Conservation (phyloP, 2,797 vertebrate genomes). For the Chelon labrosus region DNA sequence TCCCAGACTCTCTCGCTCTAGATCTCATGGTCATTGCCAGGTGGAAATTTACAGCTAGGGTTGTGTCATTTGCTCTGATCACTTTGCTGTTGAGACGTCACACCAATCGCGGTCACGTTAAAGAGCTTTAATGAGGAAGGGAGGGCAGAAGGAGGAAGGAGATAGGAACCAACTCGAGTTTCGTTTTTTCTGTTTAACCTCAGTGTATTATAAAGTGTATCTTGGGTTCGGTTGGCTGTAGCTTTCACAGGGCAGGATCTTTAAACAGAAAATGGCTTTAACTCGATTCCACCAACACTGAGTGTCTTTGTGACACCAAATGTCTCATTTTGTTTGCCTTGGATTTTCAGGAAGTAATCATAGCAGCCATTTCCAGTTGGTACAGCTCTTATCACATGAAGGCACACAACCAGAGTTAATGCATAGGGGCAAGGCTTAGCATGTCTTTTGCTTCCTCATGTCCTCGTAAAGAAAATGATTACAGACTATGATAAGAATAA, state of each 20-base stretch:
- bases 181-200: too few species aligned
- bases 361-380: not conserved
- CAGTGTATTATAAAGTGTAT: too few species aligned
- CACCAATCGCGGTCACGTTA: conserved; percentile 7
- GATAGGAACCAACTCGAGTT: too few species aligned
- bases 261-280: too few species aligned
- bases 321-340: not conserved
- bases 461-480: not conserved
- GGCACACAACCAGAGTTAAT: not conserved
- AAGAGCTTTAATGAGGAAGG: too few species aligned
- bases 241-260: too few species aligned
- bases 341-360: not conserved
- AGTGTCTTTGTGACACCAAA: not conserved
- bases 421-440: not conserved
- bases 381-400: not conserved
- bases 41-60: conserved; percentile 67
- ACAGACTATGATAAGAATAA: not conserved
- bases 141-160: too few species aligned
- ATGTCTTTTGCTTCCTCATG: not conserved
- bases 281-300: not conserved
- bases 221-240: too few species aligned
- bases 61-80: conserved; percentile 22
- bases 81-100: not conserved
- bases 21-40: not conserved
- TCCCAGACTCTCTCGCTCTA: not conserved